Conservation (phyloP, 2,797 vertebrate genomes). For the Alosa sapidissima region DNA sequence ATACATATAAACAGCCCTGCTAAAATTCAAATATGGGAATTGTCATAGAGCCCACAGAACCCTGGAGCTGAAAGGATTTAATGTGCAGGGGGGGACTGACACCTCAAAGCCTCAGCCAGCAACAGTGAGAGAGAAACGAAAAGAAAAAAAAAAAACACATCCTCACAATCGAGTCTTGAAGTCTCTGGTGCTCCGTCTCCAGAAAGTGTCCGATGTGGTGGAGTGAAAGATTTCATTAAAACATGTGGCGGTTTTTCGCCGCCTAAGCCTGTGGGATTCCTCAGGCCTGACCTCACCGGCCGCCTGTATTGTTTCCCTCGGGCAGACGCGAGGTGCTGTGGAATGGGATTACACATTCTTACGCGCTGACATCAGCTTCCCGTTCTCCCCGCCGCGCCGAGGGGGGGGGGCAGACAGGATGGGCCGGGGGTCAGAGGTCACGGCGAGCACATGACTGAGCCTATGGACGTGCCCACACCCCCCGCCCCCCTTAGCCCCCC, state of each 20-base stretch:
- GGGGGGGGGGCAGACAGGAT: conserved; percentile 63
- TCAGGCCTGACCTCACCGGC: conserved; percentile 70
- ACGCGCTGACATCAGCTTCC: conserved; percentile 72
- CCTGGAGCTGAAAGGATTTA: conserved; percentile 33
- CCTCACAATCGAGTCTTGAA: conserved; percentile 25
- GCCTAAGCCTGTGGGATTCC: conserved; percentile 71
- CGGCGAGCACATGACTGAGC: neutral
- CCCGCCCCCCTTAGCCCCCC: neutral
- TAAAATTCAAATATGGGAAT: conserved; percentile 51
- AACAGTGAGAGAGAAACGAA: conserved; percentile 48
- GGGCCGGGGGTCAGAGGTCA: conserved; percentile 62
- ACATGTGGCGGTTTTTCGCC: conserved; percentile 72
- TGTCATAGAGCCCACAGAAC: conserved; percentile 44
- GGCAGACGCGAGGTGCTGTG: conserved; percentile 61
- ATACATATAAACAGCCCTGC: conserved; percentile 46
- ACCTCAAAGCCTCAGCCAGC: conserved; percentile 57
- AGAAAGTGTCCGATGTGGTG: conserved; percentile 62
- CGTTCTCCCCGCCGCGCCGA: conserved; percentile 54
- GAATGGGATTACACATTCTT: conserved; percentile 78
- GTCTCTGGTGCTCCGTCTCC: conserved; percentile 60
- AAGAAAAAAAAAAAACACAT: conserved; percentile 32
- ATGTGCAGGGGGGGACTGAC: conserved; percentile 49
- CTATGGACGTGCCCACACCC: neutral
- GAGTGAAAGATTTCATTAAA: conserved; percentile 79
- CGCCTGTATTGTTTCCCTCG: conserved; percentile 68